phyloP scores from a whole-genome alignment of 2,113 vertebrate species.

The Axis porcinus region DNA sequence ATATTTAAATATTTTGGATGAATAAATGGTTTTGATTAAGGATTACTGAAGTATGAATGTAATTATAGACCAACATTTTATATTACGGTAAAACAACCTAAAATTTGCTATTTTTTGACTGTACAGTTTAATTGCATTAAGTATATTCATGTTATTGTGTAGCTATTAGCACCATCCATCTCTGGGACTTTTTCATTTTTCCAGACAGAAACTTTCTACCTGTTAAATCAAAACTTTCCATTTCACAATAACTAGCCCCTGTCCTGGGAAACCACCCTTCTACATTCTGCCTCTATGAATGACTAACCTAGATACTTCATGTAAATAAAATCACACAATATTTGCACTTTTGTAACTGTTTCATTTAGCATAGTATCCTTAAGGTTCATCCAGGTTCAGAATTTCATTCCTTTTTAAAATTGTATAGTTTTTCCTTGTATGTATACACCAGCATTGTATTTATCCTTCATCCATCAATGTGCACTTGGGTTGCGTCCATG shows the following conservation, averaged over 20 bases:
- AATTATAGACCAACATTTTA: neutral
- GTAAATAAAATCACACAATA: neutral
- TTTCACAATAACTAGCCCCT: neutral
- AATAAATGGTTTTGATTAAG: neutral
- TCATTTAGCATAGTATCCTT: neutral
- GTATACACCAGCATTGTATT: neutral
- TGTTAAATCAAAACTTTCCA: neutral
- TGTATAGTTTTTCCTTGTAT: neutral
- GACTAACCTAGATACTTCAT: neutral
- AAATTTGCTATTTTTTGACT: neutral
- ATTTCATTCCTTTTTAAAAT: neutral
- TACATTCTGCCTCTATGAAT: neutral
- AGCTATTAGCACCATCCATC: neutral
- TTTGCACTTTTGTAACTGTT: neutral
- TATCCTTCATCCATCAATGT: neutral
- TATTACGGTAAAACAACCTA: neutral
- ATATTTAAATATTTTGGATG: neutral
- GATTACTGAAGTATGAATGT: neutral
- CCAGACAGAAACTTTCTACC: neutral
- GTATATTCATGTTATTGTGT: neutral
- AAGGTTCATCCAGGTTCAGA: neutral
- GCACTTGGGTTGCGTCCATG: neutral
- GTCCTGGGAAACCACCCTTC: neutral
- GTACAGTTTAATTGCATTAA: neutral
- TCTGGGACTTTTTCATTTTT: neutral